These are phyloP conservation scores for Cuniculus paca DNA, from an alignment of 2,797 vertebrate genomes.

Conservation along the genomic window DNA sequence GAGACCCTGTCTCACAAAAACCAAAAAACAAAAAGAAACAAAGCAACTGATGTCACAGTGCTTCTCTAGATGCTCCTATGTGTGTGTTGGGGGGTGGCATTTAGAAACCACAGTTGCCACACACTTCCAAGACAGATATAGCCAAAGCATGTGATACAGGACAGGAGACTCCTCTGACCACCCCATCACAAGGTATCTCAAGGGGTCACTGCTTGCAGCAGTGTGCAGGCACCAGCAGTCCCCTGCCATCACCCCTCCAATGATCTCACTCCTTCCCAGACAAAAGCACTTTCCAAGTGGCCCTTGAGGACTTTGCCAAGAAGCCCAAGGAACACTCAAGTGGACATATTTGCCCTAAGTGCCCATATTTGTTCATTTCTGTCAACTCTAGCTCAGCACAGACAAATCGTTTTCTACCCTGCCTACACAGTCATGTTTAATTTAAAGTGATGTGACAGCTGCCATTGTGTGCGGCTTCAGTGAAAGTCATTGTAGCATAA, in stretches of 20 bases:
- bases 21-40: neutral
- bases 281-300: neutral
- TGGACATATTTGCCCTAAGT: neutral
- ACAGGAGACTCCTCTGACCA: neutral
- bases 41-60: neutral
- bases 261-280: neutral
- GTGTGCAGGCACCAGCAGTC: neutral
- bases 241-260: neutral
- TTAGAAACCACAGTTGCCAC: neutral
- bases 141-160: neutral
- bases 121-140: neutral
- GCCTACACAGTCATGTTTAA: neutral
- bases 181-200: neutral
- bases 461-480: neutral
- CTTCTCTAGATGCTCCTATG: neutral
- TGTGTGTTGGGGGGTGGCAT: neutral
- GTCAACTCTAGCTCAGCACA: neutral
- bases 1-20: neutral
- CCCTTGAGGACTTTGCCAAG: neutral
- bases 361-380: neutral
- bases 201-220: neutral
- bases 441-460: conserved; percentile 39
- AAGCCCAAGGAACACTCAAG: neutral
- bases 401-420: neutral
- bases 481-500: neutral